These are phyloP conservation scores for Argyrosomus regius DNA, from an alignment of 2,797 vertebrate species.

Conservation along the genomic window DNA sequence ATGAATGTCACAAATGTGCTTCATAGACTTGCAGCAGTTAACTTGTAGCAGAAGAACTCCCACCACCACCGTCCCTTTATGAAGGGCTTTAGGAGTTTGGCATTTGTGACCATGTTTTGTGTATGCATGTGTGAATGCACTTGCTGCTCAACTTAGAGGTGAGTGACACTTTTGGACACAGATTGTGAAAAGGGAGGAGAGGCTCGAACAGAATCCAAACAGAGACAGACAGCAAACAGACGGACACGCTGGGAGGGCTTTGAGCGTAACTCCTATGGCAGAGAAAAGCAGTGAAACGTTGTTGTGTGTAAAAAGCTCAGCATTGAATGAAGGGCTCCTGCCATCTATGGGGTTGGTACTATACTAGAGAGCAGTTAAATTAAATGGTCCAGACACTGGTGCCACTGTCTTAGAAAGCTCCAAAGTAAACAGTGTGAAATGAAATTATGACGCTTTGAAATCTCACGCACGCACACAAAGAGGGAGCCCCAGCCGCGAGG, in stretches of 20 bases:
- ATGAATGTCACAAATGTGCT: slow-evolving; percentile 20
- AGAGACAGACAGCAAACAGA: slow-evolving; percentile 68
- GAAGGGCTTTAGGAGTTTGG: slow-evolving; percentile 43
- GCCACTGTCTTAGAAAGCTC: slow-evolving; percentile 44
- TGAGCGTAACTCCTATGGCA: slow-evolving; percentile 43
- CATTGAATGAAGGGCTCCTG: slow-evolving; percentile 44
- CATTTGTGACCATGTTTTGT: slow-evolving; percentile 52
- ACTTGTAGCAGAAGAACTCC: slow-evolving; percentile 33
- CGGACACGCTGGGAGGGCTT: slow-evolving; percentile 54
- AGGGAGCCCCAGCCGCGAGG: slow-evolving; percentile 43
- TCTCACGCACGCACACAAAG: slow-evolving; percentile 33
- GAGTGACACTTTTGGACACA: slow-evolving; percentile 76
- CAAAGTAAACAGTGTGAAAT: slow-evolving; percentile 64
- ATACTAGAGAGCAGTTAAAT: slow-evolving; percentile 24
- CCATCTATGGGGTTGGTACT: slow-evolving; percentile 30
- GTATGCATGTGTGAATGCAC: slow-evolving; percentile 46
- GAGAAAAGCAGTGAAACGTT: slow-evolving; percentile 46
- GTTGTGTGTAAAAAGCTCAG: slow-evolving; percentile 42
- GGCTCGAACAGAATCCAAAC: slow-evolving; percentile 63
- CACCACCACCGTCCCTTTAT: slow-evolving; percentile 9
- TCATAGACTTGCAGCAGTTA: slow-evolving; percentile 10
- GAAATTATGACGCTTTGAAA: slow-evolving; percentile 54
- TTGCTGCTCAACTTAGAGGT: slow-evolving; percentile 66
- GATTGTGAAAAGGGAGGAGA: slow-evolving; percentile 70
- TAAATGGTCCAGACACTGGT: slow-evolving; percentile 47